These are phyloP conservation scores for Theonella swinhoei DNA, from an alignment of 37 sponge, comb jelly and placozoan species.

Conservation along the genomic window DNA sequence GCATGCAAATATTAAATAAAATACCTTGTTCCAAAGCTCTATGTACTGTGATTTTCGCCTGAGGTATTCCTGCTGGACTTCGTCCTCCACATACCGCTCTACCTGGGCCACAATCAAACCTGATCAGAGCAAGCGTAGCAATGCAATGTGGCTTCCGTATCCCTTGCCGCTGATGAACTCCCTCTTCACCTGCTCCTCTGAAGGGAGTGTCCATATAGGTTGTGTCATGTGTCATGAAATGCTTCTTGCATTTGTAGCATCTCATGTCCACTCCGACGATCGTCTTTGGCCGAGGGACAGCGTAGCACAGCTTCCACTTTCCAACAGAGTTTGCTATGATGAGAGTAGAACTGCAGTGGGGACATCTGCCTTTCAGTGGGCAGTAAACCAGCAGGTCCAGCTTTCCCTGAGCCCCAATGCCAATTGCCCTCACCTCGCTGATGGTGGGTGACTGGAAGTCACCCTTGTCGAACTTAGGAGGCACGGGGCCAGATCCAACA, in stretches of 20 bases:
- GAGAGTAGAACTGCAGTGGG: conserved; percentile 45
- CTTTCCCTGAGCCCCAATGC: conserved; percentile 37
- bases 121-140: conserved; percentile 32
- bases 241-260: conserved; percentile 44
- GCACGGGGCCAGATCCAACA: conserved; percentile 18
- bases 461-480: conserved; percentile 24
- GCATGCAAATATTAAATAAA: no score
- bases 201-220: conserved; percentile 46
- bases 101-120: conserved; percentile 31
- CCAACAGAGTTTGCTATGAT: conserved; percentile 46
- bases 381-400: conserved; percentile 43
- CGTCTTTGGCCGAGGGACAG: conserved; percentile 41
- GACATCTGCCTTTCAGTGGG: conserved; percentile 43
- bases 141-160: conserved; percentile 44
- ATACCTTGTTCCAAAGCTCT: conserved; percentile 62
- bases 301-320: conserved; percentile 37
- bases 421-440: conserved; percentile 31
- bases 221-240: conserved; percentile 38
- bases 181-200: conserved; percentile 35
- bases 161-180: conserved; percentile 46
- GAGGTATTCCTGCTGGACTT: conserved; percentile 47
- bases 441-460: conserved; percentile 15
- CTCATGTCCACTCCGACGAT: conserved; percentile 23
- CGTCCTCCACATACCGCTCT: conserved; percentile 29
- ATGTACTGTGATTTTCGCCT: conserved; percentile 34